Base-by-base conservation (phyloP, 1,140 invertebrate species). In the Centruroides sculpturatus region DNA sequence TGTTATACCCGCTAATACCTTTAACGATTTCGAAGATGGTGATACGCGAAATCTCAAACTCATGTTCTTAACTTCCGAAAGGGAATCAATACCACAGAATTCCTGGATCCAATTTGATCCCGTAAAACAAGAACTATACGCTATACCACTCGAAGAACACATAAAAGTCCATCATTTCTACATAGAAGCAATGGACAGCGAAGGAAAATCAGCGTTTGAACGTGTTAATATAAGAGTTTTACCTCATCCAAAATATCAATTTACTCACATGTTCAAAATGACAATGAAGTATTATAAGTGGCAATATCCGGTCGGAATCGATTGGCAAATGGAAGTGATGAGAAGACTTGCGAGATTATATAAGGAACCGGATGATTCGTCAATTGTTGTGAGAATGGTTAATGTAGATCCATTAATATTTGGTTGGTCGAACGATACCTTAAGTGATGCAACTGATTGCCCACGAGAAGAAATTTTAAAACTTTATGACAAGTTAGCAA, bases 101-200 rank as follows among this genome's bases (percentile, higher is more conserved):
- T 86, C 85, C 13, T 93, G 90, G 89, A 79, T 93, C 60, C 86
- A 91, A 69, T 92, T 93, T 69, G 85, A 92, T 71, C 77, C 82
- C 0, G 69, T 78, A 35, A 83, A 80, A 6, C 81, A 86, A 65
- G 83, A 85, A 71, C 79, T 92, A 66, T 90, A 89, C 73, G 89
- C 86, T 72, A 73, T 73, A 59, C 89, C 89, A n/a, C 73, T 91
- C 34, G 86, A 89, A 67, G 81, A 86, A 50, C 79, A 89, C 66
- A 83, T 91, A 58, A 89, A 87, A 11, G 82, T 82, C 58, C 90
- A 87, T 83, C 78, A 81, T 68, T 91, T 86, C 72, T 78, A 82
- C 61, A 71, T 92, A 3, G 79, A 84, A 67, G 89, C 89, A 9
- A 80, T 80, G 3, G 89, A 92, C 71, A 84, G 79, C 60, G 82